Conservation (phyloP, 2,113 vertebrate species). For the Cinclus mexicanus region DNA sequence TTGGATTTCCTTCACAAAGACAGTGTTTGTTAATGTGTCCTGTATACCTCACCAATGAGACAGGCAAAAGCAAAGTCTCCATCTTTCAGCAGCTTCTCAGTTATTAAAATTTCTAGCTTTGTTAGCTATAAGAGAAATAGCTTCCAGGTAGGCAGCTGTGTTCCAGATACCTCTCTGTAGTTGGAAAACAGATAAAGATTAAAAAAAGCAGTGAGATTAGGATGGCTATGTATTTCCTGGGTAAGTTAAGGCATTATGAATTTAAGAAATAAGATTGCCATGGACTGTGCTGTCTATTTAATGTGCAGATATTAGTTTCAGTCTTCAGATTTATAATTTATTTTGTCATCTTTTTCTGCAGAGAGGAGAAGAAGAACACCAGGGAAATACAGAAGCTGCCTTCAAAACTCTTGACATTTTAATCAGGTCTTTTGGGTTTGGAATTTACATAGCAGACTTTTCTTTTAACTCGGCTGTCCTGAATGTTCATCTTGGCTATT, state of each 20-base stretch:
- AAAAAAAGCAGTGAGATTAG: neutral
- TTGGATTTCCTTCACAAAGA: neutral
- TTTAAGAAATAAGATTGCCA: neutral
- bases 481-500: constrained; percentile 35
- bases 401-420: constrained; percentile 55
- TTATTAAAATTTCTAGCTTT: constrained; percentile 5
- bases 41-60: neutral
- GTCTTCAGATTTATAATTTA: constrained; percentile 13
- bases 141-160: constrained; percentile 31
- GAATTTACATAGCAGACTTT: constrained; percentile 26
- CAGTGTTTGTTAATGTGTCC: neutral
- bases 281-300: neutral
- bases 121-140: neutral
- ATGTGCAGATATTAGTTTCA: neutral
- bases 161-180: neutral
- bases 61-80: neutral
- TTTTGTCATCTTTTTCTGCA: constrained; percentile 66
- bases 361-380: constrained; percentile 48
- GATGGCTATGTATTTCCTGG: neutral
- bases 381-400: constrained; percentile 52
- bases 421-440: constrained; percentile 15
- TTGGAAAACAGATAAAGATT: neutral
- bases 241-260: neutral
- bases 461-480: constrained; percentile 42
- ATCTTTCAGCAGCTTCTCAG: constrained; percentile 7